Percentiles rank a stretch among this genome's conserved stretches.
Evolutionary conservation across 2,113 vertebrate genomes (phyloP).

Genomic region (Perognathus longimembris): DNA sequence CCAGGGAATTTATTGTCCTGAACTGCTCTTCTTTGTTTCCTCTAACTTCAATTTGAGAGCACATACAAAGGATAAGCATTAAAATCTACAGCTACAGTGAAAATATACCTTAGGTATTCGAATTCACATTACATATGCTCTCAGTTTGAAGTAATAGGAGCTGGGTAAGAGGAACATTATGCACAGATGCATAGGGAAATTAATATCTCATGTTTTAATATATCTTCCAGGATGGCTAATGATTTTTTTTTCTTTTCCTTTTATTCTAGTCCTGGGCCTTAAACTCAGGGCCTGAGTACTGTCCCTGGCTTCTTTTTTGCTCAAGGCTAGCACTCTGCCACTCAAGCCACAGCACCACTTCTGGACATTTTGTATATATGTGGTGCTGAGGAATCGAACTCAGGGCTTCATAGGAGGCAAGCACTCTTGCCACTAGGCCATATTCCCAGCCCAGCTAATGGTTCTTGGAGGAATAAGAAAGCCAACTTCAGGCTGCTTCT

Average conservation of each 20-base stretch:
- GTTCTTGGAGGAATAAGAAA: background rate
- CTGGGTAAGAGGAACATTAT: background rate
- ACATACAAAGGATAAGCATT: background rate
- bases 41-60: background rate
- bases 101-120: background rate
- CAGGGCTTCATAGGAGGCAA: too few relatives aligned
- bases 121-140: background rate
- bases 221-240: background rate
- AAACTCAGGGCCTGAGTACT: too few relatives aligned
- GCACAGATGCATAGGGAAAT: background rate
- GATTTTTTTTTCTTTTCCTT: too few relatives aligned
- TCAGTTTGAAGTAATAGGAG: background rate
- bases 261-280: too few relatives aligned
- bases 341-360: too few relatives aligned
- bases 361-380: too few relatives aligned
- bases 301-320: too few relatives aligned
- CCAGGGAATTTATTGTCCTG: background rate
- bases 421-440: too few relatives aligned
- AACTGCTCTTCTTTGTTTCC: background rate
- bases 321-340: too few relatives aligned
- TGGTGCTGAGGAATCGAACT: too few relatives aligned
- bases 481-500: background rate
- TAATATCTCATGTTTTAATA: background rate
- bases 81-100: background rate
- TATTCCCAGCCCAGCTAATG: too few relatives aligned